Percentiles rank a stretch among this genome's conserved stretches.
Conservation (phyloP, 2,113 vertebrate genomes). For the Ardeotis arabs region DNA sequence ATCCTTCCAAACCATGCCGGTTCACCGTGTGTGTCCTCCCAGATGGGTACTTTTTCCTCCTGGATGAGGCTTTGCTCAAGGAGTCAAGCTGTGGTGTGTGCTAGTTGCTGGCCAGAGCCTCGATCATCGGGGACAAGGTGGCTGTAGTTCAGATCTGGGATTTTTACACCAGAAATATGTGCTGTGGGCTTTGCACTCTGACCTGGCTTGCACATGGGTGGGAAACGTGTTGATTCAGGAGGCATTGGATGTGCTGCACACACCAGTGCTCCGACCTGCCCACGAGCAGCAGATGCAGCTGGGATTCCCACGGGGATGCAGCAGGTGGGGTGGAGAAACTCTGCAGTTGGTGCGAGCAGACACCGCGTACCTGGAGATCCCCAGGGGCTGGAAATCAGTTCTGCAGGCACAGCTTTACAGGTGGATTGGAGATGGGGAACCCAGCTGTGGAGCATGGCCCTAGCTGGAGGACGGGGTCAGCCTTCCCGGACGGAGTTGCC, state of each 20-base stretch:
- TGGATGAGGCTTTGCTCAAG: not conserved
- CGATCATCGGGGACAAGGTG: not conserved
- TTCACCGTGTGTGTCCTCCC: not conserved
- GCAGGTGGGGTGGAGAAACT: not conserved
- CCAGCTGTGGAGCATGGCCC: not conserved
- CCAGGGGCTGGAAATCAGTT: not conserved
- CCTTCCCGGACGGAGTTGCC: not conserved
- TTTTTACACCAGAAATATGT: not conserved
- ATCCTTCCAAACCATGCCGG: not conserved
- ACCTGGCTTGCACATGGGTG: rapidly evolving
- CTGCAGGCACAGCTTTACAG: not conserved
- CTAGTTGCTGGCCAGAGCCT: not conserved
- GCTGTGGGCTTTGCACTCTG: not conserved
- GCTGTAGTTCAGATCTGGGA: not conserved
- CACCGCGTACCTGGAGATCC: not conserved
- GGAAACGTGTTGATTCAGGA: rapidly evolving
- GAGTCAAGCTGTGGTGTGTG: not conserved
- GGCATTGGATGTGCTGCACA: rapidly evolving
- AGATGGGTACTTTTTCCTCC: not conserved
- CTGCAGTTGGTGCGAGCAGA: not conserved
- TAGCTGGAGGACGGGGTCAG: rapidly evolving
- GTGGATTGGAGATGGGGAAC: not conserved
- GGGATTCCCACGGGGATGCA: not conserved
- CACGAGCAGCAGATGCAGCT: rapidly evolving
- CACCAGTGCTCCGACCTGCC: too few relatives aligned